phyloP scores from a whole-genome alignment of 2,113 vertebrate genomes.

The Thalassarche chlororhynchos region DNA sequence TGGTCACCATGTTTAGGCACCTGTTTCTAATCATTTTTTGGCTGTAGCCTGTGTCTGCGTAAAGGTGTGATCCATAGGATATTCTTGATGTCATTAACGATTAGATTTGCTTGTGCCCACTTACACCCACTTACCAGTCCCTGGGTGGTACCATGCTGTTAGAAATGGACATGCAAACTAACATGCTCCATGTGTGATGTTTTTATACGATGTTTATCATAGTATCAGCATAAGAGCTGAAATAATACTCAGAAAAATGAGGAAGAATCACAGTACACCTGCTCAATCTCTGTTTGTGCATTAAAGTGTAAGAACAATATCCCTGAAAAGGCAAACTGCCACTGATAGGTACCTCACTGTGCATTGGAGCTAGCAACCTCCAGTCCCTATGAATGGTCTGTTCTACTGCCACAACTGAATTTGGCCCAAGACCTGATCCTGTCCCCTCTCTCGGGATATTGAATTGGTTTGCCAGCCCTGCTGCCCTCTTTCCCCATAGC shows the following conservation, averaged over 20 bases:
- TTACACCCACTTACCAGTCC: not conserved
- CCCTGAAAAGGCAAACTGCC: not conserved
- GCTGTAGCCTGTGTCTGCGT: not conserved
- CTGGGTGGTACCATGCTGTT: not conserved
- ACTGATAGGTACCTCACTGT: not conserved
- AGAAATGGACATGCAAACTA: not conserved
- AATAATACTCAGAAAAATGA: not conserved
- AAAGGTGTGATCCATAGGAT: not conserved
- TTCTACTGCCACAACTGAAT: not conserved
- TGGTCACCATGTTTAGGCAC: not conserved
- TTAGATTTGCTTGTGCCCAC: not conserved
- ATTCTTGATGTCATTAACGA: not conserved
- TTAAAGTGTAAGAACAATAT: not conserved
- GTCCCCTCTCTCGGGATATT: not conserved
- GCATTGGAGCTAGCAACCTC: not conserved
- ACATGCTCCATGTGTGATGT: not conserved
- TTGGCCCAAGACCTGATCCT: not conserved
- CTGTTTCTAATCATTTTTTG: not conserved
- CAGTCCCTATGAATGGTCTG: not conserved
- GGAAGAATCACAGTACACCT: not conserved
- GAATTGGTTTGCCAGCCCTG: not conserved
- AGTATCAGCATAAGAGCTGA: not conserved
- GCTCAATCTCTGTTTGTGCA: not conserved
- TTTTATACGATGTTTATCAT: not conserved
- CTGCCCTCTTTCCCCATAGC: not conserved